Evolutionary conservation across 2,113 vertebrate species (phyloP), one percentile per base, ranked within the genome.

Genomic region (Gallinago paraguaiae): DNA sequence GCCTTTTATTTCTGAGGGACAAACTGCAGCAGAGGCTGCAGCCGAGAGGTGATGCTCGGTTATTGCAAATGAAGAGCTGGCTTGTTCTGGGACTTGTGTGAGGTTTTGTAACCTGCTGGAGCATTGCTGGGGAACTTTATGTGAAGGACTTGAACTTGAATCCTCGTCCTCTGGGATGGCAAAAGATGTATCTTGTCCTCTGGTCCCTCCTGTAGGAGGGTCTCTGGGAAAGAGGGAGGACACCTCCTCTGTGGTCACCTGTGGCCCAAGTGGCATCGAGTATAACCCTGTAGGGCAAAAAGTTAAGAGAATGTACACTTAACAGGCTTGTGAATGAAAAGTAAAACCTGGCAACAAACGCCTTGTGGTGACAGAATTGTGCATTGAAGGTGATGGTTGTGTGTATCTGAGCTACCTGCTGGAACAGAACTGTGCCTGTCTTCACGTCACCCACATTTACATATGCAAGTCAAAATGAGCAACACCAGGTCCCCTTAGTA

Each of bases 241-340:
- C 6, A 23, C 13, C 5, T 74, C 30, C n/a, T 27, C 12, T 53
- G 39, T 23, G 2, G 24, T 89, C 0, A 0, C 33, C 30, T 74
- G 59, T 37, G 24, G 56, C 39, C 30, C 60, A 53, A 11, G 30
- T 19, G 31, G 28, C 43, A 65, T 5, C 1, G 0, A 60, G 41
- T 22, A 7, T 63, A 19, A 54, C 50, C 7, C n/a, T 12, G 16
- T 3, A 35, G 31, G 74, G 23, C 41, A 31, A 74, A 82, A 88
- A 45, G 10, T 7, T 8, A 35, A 13, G 23, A 19, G 19, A 65
- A 31, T 6, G 2, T 48, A 10, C 46, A 5, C 56, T 61, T 88
- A 83, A 54, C 10, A 19, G 60, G 18, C 35, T 48, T 78, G 64
- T 75, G 50, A 83, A 78, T 48, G 31, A 27, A 48, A 78, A 92